Base-by-base conservation (phyloP, 2,797 vertebrate species). In the Coilia nasus region DNA sequence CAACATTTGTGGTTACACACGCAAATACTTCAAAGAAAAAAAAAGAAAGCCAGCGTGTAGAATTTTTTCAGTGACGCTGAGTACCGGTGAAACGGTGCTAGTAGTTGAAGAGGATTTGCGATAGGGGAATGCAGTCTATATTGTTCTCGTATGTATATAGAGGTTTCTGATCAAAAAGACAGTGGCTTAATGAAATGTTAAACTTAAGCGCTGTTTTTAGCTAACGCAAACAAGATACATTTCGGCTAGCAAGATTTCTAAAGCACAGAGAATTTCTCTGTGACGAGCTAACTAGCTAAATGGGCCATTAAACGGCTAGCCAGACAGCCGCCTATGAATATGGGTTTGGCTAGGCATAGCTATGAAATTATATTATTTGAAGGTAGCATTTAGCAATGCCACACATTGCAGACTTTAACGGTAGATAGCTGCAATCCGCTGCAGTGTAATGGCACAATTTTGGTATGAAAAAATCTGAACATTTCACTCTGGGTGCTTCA, bases 1-100 rank as follows among this genome's bases (percentile, higher is more conserved):
- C 87, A 88, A 71, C 2, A 17, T 19, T 80, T 46, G 41, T 4
- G 35, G 71, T 78, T 44, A 78, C 71, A 35, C 67, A 78, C 2
- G 35, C 71, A 78, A 1, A 21, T 12, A 41, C 3, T 10, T 1
- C 0, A 2, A 84, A 83, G 17, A 92, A 83, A 93, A 89, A 23
- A 17, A 31, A 86, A 84, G 86, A 89, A 82, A 87, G 90, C 88
- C 89, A 90, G 85, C 90, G 90, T 92, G 88, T 91, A 83, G 67
- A 82, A 54, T 87, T 89, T 86, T 46, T 83, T 31, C 56, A 1
- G 44, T 41, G 71, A 44, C 41, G 31, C 35, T 25, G 19, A 78
- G 71, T 78, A 44, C 71, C 31, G 71, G 71, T 78, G 28, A 75
- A 41, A 41, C 17, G 35, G 17, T 44, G 19, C 1, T 31, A 59